Percentiles rank a stretch among this genome's conserved stretches.
phyloP scores from a whole-genome alignment of 2,113 vertebrate genomes.

The Sus scrofa region DNA sequence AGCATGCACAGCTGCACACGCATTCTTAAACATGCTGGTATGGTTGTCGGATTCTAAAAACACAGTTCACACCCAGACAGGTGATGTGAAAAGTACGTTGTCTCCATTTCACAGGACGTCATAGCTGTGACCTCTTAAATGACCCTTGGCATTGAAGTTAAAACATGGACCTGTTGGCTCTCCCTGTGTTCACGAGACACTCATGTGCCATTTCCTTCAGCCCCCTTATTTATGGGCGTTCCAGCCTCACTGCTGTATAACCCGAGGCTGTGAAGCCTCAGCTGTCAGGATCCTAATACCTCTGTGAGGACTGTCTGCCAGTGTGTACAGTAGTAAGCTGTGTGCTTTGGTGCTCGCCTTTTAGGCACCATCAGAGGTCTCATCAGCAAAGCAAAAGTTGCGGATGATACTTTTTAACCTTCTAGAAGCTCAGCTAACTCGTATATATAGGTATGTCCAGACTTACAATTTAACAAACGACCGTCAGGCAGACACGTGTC shows the following conservation, averaged over 20 bases:
- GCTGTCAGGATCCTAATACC: constrained; percentile 81
- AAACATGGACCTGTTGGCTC: neutral
- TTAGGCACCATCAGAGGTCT: neutral
- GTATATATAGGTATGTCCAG: constrained; percentile 73
- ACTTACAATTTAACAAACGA: neutral
- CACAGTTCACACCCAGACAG: neutral
- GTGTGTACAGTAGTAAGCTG: neutral
- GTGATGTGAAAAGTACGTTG: neutral
- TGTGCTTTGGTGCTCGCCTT: neutral
- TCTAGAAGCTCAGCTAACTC: constrained; percentile 42
- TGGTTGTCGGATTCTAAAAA: neutral
- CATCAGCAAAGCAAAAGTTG: neutral
- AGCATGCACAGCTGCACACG: neutral
- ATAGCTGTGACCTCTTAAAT: constrained; percentile 16
- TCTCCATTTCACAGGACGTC: neutral
- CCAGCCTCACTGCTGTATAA: neutral
- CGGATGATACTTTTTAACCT: neutral
- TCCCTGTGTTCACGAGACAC: neutral
- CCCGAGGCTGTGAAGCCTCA: constrained; percentile 55
- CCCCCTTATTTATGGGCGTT: neutral
- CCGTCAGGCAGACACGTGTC: neutral
- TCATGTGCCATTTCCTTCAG: neutral
- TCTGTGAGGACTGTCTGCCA: constrained; percentile 55
- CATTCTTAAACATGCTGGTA: neutral
- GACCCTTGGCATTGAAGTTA: neutral